Base-by-base conservation (phyloP, 2,888 invertebrate genomes). In the Eilema griseolum region DNA sequence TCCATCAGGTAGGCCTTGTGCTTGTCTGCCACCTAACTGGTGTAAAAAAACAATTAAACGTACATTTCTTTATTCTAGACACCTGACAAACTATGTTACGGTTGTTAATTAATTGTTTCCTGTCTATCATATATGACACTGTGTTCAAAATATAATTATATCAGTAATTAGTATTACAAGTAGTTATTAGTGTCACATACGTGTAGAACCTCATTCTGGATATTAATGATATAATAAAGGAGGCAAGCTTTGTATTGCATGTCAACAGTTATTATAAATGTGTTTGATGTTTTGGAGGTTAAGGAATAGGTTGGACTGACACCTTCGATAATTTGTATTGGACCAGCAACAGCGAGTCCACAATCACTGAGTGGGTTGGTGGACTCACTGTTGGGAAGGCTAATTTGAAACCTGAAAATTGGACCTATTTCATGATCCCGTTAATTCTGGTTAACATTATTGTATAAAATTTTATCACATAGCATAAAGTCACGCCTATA, bases 201-300 rank as follows among this genome's bases (percentile, higher is more conserved):
- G 0, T 24, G 41, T 41, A 41, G 26, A 16, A 62, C 26, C 24
- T 62, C 24, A 16, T 37, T 24, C n/a, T 52, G 52, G n/a, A 37
- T 16, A 37, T 62, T 41, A 26, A 62, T 41, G 24, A 41, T 11
- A 62, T 20, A 41, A 62, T 61, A 26, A 24, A 41, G 20, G 23
- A 14, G 24, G 62, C 24, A 41, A 41, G 41, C 41, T 4, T 41
- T 62, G 37, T 20, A 41, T 62, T 62, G 62, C 62, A 24, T 62
- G 41, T 62, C 62, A 41, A 62, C 62, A 24, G 24, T 46, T 46
- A 46, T 46, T 46, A 20, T 14, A 46, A 20, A 46, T 46, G 46
- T 46, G 46, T 7, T 46, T 20, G 46, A 46, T 46, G 20, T 12
- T 20, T 46, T 46, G 46, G 8, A 46, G 20, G 46, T 20, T 20